Conservation (phyloP, 2,888 invertebrate species). For the Cremastobaeus sp. region DNA sequence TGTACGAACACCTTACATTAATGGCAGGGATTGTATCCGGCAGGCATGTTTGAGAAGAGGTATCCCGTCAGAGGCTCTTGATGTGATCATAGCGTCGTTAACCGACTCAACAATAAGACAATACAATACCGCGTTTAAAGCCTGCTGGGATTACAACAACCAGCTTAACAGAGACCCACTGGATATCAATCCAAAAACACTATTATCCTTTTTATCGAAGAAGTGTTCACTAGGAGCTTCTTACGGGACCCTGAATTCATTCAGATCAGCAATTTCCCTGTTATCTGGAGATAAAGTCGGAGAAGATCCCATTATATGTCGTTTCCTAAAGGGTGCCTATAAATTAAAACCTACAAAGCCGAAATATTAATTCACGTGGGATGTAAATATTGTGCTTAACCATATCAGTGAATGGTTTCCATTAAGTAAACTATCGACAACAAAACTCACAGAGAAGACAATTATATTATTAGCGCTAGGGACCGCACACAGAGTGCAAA, state of each 20-base stretch:
- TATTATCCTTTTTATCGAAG: background rate
- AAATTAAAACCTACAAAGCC: background rate
- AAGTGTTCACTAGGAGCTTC: background rate
- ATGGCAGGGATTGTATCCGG: constrained; percentile 65
- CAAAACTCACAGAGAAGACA: background rate
- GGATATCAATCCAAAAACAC: too few species aligned
- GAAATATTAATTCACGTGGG: constrained; percentile 9
- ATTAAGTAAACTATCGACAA: background rate
- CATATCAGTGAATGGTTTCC: background rate
- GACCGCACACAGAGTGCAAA: background rate
- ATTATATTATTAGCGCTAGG: background rate
- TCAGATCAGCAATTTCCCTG: background rate
- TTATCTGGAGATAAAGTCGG: background rate
- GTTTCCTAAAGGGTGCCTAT: background rate
- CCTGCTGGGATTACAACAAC: constrained; percentile 53
- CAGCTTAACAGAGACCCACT: background rate
- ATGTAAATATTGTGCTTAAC: constrained; percentile 13
- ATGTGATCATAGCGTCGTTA: constrained; percentile 13
- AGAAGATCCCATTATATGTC: background rate
- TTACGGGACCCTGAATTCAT: background rate
- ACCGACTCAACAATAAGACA: constrained; percentile 48
- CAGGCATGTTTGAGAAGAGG: constrained; percentile 55
- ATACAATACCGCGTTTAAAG: constrained; percentile 59
- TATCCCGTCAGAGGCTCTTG: constrained; percentile 39
- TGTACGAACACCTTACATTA: constrained; percentile 64